Evolutionary conservation across 2,797 vertebrate genomes (phyloP).

Genomic region (Gymnothorax javanicus): DNA sequence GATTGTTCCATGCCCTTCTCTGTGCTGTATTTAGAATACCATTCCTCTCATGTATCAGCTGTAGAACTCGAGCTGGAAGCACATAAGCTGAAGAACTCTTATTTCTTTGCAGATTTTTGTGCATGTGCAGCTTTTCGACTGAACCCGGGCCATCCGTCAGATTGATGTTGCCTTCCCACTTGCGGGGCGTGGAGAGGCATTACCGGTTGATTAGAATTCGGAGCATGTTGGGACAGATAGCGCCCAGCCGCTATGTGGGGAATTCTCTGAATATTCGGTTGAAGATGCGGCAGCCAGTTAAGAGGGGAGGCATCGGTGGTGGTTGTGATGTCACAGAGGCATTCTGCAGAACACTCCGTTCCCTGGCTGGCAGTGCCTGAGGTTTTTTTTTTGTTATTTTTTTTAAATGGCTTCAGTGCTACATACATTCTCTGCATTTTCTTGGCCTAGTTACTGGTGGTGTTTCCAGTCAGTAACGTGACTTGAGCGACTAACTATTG

Average conservation of each 20-base stretch:
- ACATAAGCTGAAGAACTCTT: background rate
- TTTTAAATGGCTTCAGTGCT: background rate
- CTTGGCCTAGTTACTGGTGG: background rate
- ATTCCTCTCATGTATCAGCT: background rate
- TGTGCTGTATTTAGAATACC: background rate
- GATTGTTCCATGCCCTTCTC: background rate
- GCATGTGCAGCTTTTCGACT: background rate
- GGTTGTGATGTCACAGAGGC: background rate
- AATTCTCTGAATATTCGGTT: background rate
- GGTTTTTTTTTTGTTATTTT: background rate
- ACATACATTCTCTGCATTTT: background rate
- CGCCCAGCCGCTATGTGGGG: background rate
- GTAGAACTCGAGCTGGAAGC: background rate
- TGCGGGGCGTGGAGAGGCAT: background rate
- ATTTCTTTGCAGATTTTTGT: background rate
- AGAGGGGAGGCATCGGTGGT: background rate
- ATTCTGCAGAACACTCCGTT: background rate
- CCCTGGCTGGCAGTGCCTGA: background rate
- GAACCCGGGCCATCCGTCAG: background rate
- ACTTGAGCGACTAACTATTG: background rate
- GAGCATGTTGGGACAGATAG: background rate
- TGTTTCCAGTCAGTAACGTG: background rate
- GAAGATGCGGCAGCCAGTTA: background rate
- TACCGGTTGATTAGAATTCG: background rate
- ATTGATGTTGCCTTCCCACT: background rate